phyloP scores from a whole-genome alignment of 2,797 vertebrate species.

The Mus spretus region DNA sequence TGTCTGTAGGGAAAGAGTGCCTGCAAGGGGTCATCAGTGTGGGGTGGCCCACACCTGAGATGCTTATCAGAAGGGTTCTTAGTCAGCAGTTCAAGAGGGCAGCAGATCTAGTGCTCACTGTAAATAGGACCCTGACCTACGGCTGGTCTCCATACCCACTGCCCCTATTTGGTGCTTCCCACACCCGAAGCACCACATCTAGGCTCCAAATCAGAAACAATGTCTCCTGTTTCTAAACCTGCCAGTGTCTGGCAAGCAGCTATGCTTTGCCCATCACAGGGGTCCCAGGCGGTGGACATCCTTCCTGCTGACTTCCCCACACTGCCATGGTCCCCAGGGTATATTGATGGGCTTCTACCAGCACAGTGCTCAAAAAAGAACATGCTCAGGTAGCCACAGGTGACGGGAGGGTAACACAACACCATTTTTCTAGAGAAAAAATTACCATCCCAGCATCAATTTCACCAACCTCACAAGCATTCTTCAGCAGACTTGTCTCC shows the following conservation, averaged over 20 bases:
- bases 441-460: not conserved
- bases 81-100: not conserved
- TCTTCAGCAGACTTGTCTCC: not conserved
- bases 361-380: not conserved
- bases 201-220: not conserved
- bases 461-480: not conserved
- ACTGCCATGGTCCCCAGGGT: no score
- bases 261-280: not conserved
- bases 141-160: accelerated
- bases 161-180: not conserved
- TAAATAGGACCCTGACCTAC: not conserved
- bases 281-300: not conserved
- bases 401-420: no score
- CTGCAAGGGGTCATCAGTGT: not conserved
- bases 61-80: not conserved
- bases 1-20: no score
- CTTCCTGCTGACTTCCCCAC: no score
- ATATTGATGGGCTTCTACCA: not conserved
- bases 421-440: not conserved
- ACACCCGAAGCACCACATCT: not conserved
- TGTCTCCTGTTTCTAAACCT: not conserved
- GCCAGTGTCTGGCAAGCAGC: not conserved
- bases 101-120: not conserved
- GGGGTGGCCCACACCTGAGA: not conserved
- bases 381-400: no score